phyloP scores from a whole-genome alignment of 2,797 vertebrate genomes.

The Lates japonicus region DNA sequence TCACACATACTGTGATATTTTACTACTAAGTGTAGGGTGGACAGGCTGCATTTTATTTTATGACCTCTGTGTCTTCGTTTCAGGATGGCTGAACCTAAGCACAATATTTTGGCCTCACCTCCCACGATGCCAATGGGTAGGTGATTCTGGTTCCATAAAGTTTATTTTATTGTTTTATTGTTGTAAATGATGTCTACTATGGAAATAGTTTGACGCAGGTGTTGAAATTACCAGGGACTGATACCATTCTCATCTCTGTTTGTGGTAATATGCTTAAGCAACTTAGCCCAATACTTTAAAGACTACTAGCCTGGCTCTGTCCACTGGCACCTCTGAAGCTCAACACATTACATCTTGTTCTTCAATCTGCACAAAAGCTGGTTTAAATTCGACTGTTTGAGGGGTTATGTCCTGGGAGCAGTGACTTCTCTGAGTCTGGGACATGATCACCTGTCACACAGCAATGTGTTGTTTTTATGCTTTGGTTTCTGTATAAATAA shows the following conservation, averaged over 20 bases:
- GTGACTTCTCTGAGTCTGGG: background rate
- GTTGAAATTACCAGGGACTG: too few relatives aligned
- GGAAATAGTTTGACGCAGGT: background rate
- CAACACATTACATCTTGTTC: background rate
- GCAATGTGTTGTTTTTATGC: background rate
- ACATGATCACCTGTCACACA: background rate
- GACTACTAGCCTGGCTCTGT: background rate
- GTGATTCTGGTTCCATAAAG: constrained; percentile 50
- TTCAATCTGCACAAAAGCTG: background rate
- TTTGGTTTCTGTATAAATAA: background rate
- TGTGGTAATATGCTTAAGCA: too few relatives aligned
- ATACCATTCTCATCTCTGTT: background rate
- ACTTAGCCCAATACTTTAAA: too few relatives aligned
- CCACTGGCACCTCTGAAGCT: background rate
- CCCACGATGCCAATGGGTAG: constrained; percentile 96
- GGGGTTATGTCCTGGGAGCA: too few relatives aligned
- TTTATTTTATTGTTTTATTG: background rate
- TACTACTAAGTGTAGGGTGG: background rate
- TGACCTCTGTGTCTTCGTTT: constrained; percentile 60
- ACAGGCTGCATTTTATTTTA: constrained; percentile 24
- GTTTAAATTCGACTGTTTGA: too few relatives aligned
- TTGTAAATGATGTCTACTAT: background rate
- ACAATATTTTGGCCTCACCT: constrained; percentile 99
- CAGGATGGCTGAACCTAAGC: constrained; percentile 99
- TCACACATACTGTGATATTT: background rate